These are phyloP conservation scores for Clamator glandarius DNA, from an alignment of 2,797 vertebrate genomes.

Conservation along the genomic window DNA sequence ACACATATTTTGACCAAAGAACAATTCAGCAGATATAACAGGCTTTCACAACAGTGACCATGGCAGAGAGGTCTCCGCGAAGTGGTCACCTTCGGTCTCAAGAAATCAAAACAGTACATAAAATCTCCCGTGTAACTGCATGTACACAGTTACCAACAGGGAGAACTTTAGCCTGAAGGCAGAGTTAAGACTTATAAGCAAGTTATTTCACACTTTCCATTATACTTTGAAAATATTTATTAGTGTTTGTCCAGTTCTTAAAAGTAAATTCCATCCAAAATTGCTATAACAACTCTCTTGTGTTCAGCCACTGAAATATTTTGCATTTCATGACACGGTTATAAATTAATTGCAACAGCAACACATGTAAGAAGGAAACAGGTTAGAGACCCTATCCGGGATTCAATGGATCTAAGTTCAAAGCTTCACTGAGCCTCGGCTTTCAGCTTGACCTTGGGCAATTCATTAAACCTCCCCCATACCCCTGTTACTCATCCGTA, in stretches of 20 bases:
- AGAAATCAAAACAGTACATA: neutral
- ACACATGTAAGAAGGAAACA: neutral
- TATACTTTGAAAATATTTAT: constrained; percentile 17
- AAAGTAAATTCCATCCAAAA: constrained; percentile 10
- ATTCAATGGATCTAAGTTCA: constrained; percentile 46
- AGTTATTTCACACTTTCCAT: neutral
- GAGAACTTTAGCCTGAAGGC: neutral
- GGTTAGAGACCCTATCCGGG: constrained; percentile 4
- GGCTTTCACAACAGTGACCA: neutral
- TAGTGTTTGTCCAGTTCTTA: neutral
- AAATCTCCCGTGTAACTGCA: neutral
- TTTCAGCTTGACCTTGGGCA: constrained; percentile 22
- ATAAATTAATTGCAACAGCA: constrained; percentile 28
- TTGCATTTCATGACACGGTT: neutral
- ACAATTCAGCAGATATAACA: neutral
- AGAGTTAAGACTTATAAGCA: neutral
- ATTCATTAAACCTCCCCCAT: constrained; percentile 35
- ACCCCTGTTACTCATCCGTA: neutral
- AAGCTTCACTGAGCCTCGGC: constrained; percentile 17
- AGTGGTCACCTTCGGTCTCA: neutral
- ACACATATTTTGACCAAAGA: neutral
- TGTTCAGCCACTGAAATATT: neutral
- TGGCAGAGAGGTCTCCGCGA: neutral
- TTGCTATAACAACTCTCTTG: neutral
- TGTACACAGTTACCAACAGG: neutral